These are phyloP conservation scores for Tyria jacobaeae DNA, from an alignment of 2,888 invertebrate species.

Conservation along the genomic window DNA sequence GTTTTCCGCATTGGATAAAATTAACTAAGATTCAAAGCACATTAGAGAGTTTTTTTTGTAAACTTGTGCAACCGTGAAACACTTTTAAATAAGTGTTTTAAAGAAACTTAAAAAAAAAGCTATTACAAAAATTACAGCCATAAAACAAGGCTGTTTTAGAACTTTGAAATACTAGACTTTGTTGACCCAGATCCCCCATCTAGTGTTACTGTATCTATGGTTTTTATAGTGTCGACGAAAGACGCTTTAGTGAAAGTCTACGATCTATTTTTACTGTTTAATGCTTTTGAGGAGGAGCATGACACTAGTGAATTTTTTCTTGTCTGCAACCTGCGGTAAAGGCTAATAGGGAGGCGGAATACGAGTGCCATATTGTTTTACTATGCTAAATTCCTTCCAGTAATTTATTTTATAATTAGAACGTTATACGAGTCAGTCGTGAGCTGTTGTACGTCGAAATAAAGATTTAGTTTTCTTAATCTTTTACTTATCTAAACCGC, in stretches of 20 bases:
- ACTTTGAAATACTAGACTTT: no score
- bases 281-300: constrained; percentile 16
- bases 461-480: neutral
- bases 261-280: constrained; percentile 35
- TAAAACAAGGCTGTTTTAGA: no score
- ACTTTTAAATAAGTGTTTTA: no score
- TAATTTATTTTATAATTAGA: constrained; percentile 16
- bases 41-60: no score
- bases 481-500: neutral
- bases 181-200: no score
- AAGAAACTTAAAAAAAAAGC: no score
- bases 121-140: no score
- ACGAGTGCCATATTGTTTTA: constrained; percentile 22
- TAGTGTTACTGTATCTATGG: neutral
- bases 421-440: constrained; percentile 7
- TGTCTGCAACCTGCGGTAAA: constrained; percentile 12
- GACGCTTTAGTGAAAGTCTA: constrained; percentile 15
- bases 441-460: neutral
- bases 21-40: no score
- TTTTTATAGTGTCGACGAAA: constrained; percentile 42
- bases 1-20: no score
- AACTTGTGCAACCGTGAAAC: no score
- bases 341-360: constrained; percentile 20
- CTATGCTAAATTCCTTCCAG: constrained; percentile 13
- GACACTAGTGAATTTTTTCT: constrained; percentile 12